Base-by-base conservation (phyloP, 30 jellyfish, hydroid and myxozoan genomes). In the Chrysaora quinquecirrha region DNA sequence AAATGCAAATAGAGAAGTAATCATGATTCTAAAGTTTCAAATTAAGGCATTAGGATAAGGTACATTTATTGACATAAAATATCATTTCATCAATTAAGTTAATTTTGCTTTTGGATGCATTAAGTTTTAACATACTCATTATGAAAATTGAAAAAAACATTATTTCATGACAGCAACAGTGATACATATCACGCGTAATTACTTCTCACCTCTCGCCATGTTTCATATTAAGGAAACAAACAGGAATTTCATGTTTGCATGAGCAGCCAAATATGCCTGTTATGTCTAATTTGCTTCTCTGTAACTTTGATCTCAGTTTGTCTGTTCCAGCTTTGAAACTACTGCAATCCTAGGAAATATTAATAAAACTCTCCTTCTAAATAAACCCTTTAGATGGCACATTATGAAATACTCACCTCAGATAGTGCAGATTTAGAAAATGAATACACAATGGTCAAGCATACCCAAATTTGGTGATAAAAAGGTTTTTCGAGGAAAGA, bases 211-310 rank as follows among this genome's bases (percentile, higher is more conserved):
- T 72, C 46, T 72, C 84, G 25, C 84, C 84, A 48, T 47, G 72
- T 25, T 72, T 72, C 72, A 72, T 25, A 24, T 72, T 72, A 2
- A 72, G 25, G 46, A 72, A 72, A 20, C 72, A 16, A 21, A 68
- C 72, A 52, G 84, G 84, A 2, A 43, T 29, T 34, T 72, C 84
- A 72, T 48, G 84, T 33, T 66, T 66, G 60, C 79, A 25, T 12
- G 60, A 28, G 60, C 61, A 66, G 11, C 79, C 79, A 30, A 66
- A 66, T 35, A 66, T 35, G 30, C 79, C 79, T 2, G 79, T 66
- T 9, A 66, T 33, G 34, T 66, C 70, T 12, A 66, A 48, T n/a
- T 30, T 30, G 6, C 60, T 66, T 38, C 29, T 2, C 28, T 66
- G 79, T n/a, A 66, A 3, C 28, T 28, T 25, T 23, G 79, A 30